Percentiles rank a stretch among this genome's conserved stretches.
phyloP scores from a whole-genome alignment of 2,888 invertebrate genomes.

The Drosophila melanosoma region DNA sequence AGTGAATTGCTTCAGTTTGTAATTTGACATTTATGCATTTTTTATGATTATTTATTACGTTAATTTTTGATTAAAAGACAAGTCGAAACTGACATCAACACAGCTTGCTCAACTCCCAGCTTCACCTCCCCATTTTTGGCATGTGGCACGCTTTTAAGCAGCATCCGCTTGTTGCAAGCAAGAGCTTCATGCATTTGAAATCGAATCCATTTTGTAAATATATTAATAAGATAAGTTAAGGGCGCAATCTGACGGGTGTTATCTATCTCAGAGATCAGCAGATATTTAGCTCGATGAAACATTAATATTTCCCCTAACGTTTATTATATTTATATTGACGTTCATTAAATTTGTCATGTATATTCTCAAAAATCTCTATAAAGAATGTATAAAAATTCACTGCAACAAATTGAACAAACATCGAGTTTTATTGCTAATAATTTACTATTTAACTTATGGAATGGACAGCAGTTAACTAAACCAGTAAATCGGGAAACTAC shows the following conservation, averaged over 20 bases:
- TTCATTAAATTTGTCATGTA: neutral
- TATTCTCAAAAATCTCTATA: neutral
- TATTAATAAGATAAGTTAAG: neutral
- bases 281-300: neutral
- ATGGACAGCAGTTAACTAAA: neutral
- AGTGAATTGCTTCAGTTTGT: slow-evolving; percentile 50
- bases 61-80: slow-evolving; percentile 67
- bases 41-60: slow-evolving; percentile 70
- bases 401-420: neutral
- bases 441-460: neutral
- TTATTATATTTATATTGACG: neutral
- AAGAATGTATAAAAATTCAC: neutral
- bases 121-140: slow-evolving; percentile 4
- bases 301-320: neutral
- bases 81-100: slow-evolving; percentile 31
- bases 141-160: slow-evolving; percentile 38
- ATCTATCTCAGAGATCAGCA: neutral
- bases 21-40: slow-evolving; percentile 71
- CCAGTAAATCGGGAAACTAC: neutral
- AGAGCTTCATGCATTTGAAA: slow-evolving; percentile 40
- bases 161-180: slow-evolving; percentile 20
- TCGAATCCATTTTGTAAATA: slow-evolving; percentile 5
- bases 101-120: neutral
- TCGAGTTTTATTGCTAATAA: neutral
- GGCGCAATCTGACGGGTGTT: neutral